phyloP scores from a whole-genome alignment of 2,888 invertebrate genomes.

The Watsonalla binaria region DNA sequence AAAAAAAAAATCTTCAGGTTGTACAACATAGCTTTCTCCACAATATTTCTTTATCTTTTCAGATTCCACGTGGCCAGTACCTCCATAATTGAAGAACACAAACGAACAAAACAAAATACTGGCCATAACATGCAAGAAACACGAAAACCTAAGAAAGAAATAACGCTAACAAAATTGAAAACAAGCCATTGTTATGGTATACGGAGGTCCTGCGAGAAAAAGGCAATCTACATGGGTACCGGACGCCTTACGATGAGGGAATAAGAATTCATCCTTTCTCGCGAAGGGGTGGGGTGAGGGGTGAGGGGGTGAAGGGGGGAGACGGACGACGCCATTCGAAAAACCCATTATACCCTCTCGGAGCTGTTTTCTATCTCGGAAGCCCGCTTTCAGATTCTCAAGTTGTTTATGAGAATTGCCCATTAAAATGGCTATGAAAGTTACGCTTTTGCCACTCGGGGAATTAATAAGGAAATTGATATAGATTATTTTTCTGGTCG shows the following conservation, averaged over 20 bases:
- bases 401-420: conserved; percentile 78
- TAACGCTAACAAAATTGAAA: conserved; percentile 72
- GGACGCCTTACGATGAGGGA: conserved; percentile 77
- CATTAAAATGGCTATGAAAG: conserved; percentile 78
- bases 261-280: conserved; percentile 79
- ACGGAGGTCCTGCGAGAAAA: conserved; percentile 70
- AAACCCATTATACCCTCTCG: conserved; percentile 84
- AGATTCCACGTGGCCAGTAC: neutral
- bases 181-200: conserved; percentile 77
- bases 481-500: conserved; percentile 62
- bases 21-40: too few relatives aligned
- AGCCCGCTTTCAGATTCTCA: conserved; percentile 68
- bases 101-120: neutral
- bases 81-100: neutral
- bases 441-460: conserved; percentile 74
- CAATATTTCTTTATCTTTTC: neutral
- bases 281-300: conserved; percentile 44
- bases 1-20: too few relatives aligned
- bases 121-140: conserved; percentile 5
- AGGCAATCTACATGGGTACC: conserved; percentile 76
- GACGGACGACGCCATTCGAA: conserved; percentile 85
- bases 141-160: conserved; percentile 35
- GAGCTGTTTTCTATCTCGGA: conserved; percentile 80
- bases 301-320: conserved; percentile 66
- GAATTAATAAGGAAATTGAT: conserved; percentile 78